phyloP scores from a whole-genome alignment of 2,797 vertebrate species.

The Threskiornis aethiopicus region DNA sequence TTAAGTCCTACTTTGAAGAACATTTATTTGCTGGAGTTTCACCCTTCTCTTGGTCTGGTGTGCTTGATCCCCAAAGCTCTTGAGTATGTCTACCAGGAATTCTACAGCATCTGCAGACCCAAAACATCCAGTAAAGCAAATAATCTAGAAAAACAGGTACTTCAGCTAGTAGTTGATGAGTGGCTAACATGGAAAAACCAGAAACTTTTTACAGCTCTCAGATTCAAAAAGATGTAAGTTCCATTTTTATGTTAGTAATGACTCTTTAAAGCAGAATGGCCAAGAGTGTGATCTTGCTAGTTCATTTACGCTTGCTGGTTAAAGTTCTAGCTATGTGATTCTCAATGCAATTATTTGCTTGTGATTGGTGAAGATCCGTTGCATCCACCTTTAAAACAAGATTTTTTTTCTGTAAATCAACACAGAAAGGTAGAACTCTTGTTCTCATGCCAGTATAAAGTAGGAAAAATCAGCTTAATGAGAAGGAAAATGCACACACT shows the following conservation, averaged over 20 bases:
- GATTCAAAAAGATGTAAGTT: constrained; percentile 76
- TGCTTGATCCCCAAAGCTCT: constrained; percentile 67
- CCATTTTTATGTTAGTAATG: not conserved
- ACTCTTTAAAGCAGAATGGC: not conserved
- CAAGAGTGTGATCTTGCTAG: not conserved
- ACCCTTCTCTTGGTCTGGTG: constrained; percentile 78
- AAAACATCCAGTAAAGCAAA: constrained; percentile 37
- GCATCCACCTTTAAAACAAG: not conserved
- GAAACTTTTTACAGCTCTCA: constrained; percentile 71
- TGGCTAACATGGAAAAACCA: constrained; percentile 55
- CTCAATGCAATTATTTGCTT: not conserved
- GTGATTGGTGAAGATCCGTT: not conserved
- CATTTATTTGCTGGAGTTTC: constrained; percentile 78
- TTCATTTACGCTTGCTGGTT: not conserved
- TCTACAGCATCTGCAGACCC: constrained; percentile 61
- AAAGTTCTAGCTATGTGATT: not conserved
- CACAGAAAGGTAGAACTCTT: not conserved
- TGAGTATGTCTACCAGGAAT: constrained; percentile 65
- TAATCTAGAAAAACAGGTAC: constrained; percentile 66
- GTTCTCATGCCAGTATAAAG: not conserved
- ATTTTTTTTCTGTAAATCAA: not conserved
- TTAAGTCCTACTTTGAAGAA: constrained; percentile 75
- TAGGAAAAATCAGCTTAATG: not conserved
- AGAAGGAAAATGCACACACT: not conserved
- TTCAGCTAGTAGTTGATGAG: constrained; percentile 65